Conservation (phyloP, 2,113 vertebrate genomes). For the Gobius niger region DNA sequence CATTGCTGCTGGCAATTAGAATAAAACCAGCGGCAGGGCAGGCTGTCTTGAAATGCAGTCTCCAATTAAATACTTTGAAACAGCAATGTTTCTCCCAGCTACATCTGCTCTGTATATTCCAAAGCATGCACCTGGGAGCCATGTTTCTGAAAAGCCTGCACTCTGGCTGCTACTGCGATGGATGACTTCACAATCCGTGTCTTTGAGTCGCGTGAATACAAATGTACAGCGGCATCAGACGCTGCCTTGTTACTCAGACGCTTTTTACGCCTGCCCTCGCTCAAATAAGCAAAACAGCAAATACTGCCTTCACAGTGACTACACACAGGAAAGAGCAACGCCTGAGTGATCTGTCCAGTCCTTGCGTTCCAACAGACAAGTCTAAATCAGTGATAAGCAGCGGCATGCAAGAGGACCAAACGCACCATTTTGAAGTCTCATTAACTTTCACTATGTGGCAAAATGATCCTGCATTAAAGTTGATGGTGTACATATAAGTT, state of each 20-base stretch:
- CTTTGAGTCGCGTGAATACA: constrained; percentile 39
- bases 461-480: constrained; percentile 64
- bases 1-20: constrained; percentile 79
- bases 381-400: constrained; percentile 44
- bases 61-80: constrained; percentile 80
- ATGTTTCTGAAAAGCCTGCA: constrained; percentile 41
- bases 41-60: constrained; percentile 76
- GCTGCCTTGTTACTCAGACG: constrained; percentile 25
- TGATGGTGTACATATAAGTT: constrained; percentile 64
- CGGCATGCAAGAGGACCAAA: constrained; percentile 23
- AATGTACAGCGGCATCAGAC: constrained; percentile 42
- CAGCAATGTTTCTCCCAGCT: constrained; percentile 63
- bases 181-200: constrained; percentile 48
- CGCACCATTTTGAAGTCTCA: constrained; percentile 46
- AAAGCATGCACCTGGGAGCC: constrained; percentile 66
- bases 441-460: constrained; percentile 55
- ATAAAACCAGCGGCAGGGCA: constrained; percentile 76
- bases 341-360: constrained; percentile 39
- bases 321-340: constrained; percentile 21
- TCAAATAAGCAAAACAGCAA: constrained; percentile 49
- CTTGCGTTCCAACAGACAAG: constrained; percentile 9
- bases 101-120: constrained; percentile 67
- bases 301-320: constrained; percentile 27
- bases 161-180: constrained; percentile 35
- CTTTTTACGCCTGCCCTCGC: constrained; percentile 28